phyloP scores from a whole-genome alignment of 2,113 vertebrate genomes.

The Syngnathus scovelli region DNA sequence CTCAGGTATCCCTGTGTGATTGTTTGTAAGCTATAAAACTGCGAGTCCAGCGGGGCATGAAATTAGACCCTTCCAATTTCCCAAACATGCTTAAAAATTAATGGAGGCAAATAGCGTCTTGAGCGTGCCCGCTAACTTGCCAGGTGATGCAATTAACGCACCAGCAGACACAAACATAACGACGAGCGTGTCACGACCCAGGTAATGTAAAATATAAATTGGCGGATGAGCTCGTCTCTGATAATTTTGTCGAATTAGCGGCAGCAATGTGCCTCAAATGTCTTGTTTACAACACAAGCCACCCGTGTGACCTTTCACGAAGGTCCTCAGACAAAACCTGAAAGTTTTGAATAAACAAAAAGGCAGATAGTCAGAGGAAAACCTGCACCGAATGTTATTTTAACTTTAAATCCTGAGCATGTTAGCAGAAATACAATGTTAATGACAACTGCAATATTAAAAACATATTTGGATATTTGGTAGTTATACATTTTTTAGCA shows the following conservation, averaged over 20 bases:
- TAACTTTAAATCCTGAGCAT: background rate
- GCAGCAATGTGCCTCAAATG: background rate
- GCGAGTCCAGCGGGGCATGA: conserved; percentile 36
- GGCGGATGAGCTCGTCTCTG: background rate
- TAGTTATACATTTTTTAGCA: background rate
- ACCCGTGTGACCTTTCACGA: background rate
- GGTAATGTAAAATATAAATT: background rate
- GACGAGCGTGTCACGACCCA: background rate
- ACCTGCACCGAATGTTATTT: background rate
- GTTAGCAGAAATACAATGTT: background rate
- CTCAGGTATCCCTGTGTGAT: conserved; percentile 6
- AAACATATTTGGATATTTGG: background rate
- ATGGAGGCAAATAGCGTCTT: conserved; percentile 18
- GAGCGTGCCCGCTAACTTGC: conserved; percentile 24
- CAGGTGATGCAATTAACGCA: conserved; percentile 14
- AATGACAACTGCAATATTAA: background rate
- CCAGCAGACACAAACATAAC: conserved; percentile 1
- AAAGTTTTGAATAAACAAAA: background rate
- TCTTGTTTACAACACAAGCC: background rate
- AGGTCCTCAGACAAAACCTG: background rate
- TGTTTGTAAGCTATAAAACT: conserved; percentile 7
- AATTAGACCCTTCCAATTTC: conserved; percentile 33
- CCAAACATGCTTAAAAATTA: conserved; percentile 32
- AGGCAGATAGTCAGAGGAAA: background rate
- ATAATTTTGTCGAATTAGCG: background rate